These are phyloP conservation scores for Archilochus colubris DNA, from an alignment of 2,113 vertebrate species.

Conservation along the genomic window DNA sequence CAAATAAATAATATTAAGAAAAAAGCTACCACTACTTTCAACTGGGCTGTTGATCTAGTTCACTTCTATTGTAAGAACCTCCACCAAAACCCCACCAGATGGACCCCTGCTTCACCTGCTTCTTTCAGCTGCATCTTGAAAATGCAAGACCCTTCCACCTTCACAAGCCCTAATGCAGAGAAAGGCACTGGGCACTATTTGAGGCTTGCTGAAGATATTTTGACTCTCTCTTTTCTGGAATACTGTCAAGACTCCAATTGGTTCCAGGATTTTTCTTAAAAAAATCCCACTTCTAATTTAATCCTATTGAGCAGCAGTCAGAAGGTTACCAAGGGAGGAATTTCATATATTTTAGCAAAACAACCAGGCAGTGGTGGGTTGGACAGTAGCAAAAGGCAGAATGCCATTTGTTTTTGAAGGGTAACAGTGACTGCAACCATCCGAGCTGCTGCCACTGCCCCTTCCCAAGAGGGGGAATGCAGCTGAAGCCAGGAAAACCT, in stretches of 20 bases:
- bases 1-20: not conserved
- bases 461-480: not conserved
- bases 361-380: not conserved
- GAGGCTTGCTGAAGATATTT: not conserved
- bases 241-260: not conserved
- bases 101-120: too few species aligned
- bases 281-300: conserved; percentile 40
- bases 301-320: conserved; percentile 14
- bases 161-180: not conserved
- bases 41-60: not conserved
- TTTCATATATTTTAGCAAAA: not conserved
- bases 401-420: not conserved
- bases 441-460: not conserved
- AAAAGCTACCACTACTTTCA: not conserved
- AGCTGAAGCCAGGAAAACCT: not conserved
- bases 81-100: not conserved
- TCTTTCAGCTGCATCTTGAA: not conserved
- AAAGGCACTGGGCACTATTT: not conserved
- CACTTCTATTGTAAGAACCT: not conserved
- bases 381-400: not conserved
- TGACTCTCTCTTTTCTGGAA: not conserved
- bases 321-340: not conserved
- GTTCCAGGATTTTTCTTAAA: conserved; percentile 28
- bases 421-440: not conserved
- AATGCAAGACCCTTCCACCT: not conserved